These are phyloP conservation scores for Prinia subflava DNA, from an alignment of 2,113 vertebrate species.

Conservation along the genomic window DNA sequence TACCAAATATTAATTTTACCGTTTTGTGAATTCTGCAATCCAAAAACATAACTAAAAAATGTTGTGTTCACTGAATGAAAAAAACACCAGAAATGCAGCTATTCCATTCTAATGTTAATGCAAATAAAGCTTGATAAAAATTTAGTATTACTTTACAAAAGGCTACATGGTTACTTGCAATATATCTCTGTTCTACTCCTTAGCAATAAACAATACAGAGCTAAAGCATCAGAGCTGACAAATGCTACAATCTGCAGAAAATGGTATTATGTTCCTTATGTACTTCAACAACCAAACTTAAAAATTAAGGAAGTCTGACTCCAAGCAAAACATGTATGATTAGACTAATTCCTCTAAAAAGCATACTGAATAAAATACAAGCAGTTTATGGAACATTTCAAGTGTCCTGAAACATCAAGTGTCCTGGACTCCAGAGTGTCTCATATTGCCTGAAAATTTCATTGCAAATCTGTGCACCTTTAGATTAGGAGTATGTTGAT, in stretches of 20 bases:
- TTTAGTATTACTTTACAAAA: neutral
- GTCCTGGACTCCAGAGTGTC: neutral
- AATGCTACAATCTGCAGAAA: neutral
- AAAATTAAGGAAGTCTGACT: neutral
- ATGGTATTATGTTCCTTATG: neutral
- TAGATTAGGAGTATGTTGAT: neutral
- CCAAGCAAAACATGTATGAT: neutral
- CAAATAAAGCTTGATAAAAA: neutral
- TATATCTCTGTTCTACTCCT: neutral
- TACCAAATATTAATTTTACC: neutral
- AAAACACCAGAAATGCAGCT: neutral
- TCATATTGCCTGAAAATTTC: neutral
- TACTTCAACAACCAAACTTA: neutral
- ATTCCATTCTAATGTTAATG: neutral
- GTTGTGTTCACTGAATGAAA: neutral
- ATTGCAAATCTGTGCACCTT: neutral
- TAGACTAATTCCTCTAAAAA: neutral
- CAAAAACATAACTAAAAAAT: neutral
- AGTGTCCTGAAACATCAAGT: neutral
- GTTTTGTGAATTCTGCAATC: neutral
- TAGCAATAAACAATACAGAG: neutral
- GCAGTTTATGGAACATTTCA: neutral
- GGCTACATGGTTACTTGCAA: neutral
- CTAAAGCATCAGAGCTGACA: neutral
- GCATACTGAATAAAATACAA: neutral